Base-by-base conservation (phyloP, 2,113 vertebrate species). In the Caloenas nicobarica region DNA sequence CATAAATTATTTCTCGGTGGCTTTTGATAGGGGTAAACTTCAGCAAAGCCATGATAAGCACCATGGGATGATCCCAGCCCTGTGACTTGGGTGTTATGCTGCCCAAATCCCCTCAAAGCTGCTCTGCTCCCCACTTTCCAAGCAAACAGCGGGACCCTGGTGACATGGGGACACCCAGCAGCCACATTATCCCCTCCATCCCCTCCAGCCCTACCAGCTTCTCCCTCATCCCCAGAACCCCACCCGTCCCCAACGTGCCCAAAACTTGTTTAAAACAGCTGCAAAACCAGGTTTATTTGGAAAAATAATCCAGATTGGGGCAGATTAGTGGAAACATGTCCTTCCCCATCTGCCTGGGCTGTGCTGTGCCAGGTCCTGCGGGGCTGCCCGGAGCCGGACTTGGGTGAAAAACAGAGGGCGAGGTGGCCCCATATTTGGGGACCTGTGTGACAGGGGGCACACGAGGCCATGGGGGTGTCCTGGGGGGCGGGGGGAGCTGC, bases 121-220 rank as follows among this genome's bases (percentile, higher is more conserved):
- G 19, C 16, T 28, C 0, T 23, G 1, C 2, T 53, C 2, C 40
- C 48, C 3, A 2, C 10, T 10, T 5, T 40, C 23, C 13, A 7
- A 24, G 72, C 31, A 9, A n/a, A 9, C 0, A 0, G 1, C 1
- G 13, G n/a, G 24, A 56, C 16, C 15, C 51, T 48, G 15, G 34
- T n/a, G 66, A 61, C 71, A 58, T 1, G 5, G 51, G 40, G 42
- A 44, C 56, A 38, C 4, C 23, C 24, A 31, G 33, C 66, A 83
- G 34, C 3, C 2, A 0, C 0, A 1, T 36, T 2, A 7, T 19
- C 58, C 26, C 16, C 19, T 69, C n/a, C 17, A 5, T 33, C 24
- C 0, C 40, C 40, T 44, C 42, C 16, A 44, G 42, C 42, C 16
- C 42, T 44, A 44, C 42, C 42, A 44, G 42, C 42, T 44, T 71